These are phyloP conservation scores for Microcebus ravelobensis DNA, from an alignment of 2,113 vertebrate species.

Conservation along the genomic window DNA sequence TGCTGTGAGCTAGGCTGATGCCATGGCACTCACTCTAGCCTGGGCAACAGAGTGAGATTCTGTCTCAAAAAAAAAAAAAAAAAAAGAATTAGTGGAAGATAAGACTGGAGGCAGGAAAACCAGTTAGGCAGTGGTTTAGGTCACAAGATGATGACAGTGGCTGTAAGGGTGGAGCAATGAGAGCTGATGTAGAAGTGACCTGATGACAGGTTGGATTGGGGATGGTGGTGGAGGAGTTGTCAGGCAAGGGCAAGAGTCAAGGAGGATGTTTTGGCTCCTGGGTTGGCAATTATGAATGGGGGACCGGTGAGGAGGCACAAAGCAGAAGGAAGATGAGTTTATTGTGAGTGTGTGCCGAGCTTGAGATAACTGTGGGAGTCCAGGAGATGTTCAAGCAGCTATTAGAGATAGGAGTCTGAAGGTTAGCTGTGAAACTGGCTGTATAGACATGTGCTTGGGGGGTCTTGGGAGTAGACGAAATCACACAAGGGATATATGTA, in stretches of 20 bases:
- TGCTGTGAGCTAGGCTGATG: no score
- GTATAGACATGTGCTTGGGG: background rate
- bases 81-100: background rate
- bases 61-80: no score
- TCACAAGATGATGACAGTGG: background rate
- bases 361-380: background rate
- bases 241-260: background rate
- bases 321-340: background rate
- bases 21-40: no score
- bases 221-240: background rate
- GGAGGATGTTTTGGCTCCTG: background rate
- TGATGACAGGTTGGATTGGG: background rate
- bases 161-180: background rate
- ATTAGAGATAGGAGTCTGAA: background rate
- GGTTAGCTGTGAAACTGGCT: background rate
- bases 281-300: background rate
- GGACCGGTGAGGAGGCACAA: background rate
- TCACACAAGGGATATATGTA: background rate
- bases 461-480: background rate
- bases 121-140: no score
- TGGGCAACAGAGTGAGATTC: no score
- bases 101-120: background rate
- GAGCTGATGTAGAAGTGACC: background rate
- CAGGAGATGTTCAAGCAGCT: background rate
- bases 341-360: background rate